phyloP scores from a whole-genome alignment of 2,888 invertebrate genomes.

The Brachyopa scutellaris region DNA sequence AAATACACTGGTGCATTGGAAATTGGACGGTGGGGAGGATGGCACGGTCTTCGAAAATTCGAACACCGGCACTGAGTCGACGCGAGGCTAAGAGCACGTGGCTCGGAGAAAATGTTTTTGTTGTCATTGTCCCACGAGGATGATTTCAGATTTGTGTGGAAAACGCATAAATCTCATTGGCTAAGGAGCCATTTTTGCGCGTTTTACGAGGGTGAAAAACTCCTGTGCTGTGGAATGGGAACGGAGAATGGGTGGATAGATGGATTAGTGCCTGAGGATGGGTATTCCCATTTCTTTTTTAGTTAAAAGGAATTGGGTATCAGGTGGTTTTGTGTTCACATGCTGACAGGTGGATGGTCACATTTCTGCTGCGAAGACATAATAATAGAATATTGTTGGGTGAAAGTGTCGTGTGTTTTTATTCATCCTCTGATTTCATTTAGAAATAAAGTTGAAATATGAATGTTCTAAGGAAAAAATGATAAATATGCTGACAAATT shows the following conservation, averaged over 20 bases:
- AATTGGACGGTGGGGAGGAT: constrained; percentile 13
- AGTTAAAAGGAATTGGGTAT: constrained; percentile 57
- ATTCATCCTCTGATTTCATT: no score
- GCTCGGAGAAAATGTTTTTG: constrained; percentile 61
- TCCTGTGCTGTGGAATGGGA: constrained; percentile 35
- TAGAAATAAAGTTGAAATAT: no score
- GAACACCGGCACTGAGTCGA: constrained; percentile 42
- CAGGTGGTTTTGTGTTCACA: constrained; percentile 60
- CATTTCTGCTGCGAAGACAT: constrained; percentile 56
- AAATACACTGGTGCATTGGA: constrained; percentile 38
- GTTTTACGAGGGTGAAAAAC: constrained; percentile 68
- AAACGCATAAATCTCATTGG: constrained; percentile 74
- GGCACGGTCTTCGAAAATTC: constrained; percentile 45
- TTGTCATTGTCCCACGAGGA: constrained; percentile 71
- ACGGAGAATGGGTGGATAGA: constrained; percentile 47
- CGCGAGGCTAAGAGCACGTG: constrained; percentile 53
- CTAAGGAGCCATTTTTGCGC: constrained; percentile 70
- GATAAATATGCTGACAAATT: no score
- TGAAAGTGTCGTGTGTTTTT: no score
- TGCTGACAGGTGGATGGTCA: constrained; percentile 70
- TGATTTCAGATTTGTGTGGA: constrained; percentile 66
- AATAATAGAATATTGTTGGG: no score
- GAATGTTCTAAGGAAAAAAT: no score
- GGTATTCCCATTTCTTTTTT: constrained; percentile 50
- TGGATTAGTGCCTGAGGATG: constrained; percentile 57